Base-by-base conservation (phyloP, 2,113 vertebrate species). In the Cacatua alba region DNA sequence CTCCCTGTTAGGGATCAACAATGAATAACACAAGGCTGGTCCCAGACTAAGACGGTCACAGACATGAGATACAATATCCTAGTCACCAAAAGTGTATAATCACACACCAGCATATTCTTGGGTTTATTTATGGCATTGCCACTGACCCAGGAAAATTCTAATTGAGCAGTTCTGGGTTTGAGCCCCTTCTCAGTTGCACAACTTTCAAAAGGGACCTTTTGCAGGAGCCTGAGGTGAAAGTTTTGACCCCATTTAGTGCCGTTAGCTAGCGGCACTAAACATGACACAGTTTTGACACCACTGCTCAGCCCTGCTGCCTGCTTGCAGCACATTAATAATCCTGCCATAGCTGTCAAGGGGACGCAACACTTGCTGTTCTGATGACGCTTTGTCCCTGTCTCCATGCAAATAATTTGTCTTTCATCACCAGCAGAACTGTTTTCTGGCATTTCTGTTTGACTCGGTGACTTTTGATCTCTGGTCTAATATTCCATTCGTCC, bases 351-450 rank as follows among this genome's bases (percentile, higher is more conserved):
- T 95, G 91, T 84, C 71, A 95, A 64, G 89, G 79, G 90, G 71
- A 64, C 4, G 4, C 74, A 31, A 14, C 26, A 10, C 46, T 95
- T 77, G 64, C n/a, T 86, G 33, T 68, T 86, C 79, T 44, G 53
- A 77, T 62, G 71, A 87, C 2, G 37, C 43, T 81, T 85, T 26
- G 7, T 92, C 90, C 89, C 93, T 49, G 51, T 84, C 90, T 92
- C 78, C 86, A 79, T 67, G 53, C 23, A 35, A 91, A 81, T 82
- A 87, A 95, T 95, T 90, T 88, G 86, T 75, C 88, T 95, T 91
- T 94, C 64, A 79, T 69, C 64, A 57, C 52, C 24, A 6, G 46
- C 71, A 76, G 76, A 60, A 86, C 72, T 60, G 41, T 86, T 87
- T 92, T 63, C 63, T 13, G 13, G 33, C 48, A 44, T 90, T 87